Evolutionary conservation across 2,113 vertebrate genomes (phyloP).

Genomic region (Takifugu bimaculatus): DNA sequence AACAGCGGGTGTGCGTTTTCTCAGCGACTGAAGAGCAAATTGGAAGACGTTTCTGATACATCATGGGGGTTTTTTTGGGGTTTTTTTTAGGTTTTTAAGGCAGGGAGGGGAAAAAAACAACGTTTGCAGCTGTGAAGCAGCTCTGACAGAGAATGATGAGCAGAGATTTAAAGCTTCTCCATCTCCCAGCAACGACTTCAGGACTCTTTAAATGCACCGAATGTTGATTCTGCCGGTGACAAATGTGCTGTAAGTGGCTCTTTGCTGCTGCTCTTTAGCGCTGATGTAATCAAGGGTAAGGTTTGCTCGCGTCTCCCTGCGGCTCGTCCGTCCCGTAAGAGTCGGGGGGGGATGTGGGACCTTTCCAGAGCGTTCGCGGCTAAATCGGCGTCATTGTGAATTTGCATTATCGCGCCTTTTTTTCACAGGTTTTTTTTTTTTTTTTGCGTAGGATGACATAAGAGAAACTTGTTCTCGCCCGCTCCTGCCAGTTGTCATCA

Average conservation of each 20-base stretch:
- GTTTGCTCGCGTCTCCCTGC: constrained; percentile 25
- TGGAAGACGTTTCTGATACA: constrained; percentile 34
- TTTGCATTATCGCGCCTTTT: constrained; percentile 49
- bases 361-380: constrained; percentile 44
- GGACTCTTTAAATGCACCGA: constrained; percentile 23
- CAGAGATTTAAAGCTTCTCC: constrained; percentile 18
- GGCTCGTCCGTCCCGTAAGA: constrained; percentile 46
- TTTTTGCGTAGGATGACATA: constrained; percentile 58
- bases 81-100: background rate
- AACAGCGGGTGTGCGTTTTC: constrained; percentile 37
- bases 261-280: constrained; percentile 19
- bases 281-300: constrained; percentile 63
- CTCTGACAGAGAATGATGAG: too few species aligned
- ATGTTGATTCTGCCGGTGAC: constrained; percentile 20
- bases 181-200: constrained; percentile 31
- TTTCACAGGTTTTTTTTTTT: too few species aligned
- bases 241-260: constrained; percentile 27
- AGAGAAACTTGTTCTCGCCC: constrained; percentile 57
- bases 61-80: constrained; percentile 11
- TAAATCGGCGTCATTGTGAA: constrained; percentile 58
- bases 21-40: constrained; percentile 37
- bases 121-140: too few species aligned
- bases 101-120: background rate
- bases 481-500: constrained; percentile 59
- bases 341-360: constrained; percentile 31